phyloP scores from a whole-genome alignment of 2,113 vertebrate genomes.

The Tychaedon coryphoeus region DNA sequence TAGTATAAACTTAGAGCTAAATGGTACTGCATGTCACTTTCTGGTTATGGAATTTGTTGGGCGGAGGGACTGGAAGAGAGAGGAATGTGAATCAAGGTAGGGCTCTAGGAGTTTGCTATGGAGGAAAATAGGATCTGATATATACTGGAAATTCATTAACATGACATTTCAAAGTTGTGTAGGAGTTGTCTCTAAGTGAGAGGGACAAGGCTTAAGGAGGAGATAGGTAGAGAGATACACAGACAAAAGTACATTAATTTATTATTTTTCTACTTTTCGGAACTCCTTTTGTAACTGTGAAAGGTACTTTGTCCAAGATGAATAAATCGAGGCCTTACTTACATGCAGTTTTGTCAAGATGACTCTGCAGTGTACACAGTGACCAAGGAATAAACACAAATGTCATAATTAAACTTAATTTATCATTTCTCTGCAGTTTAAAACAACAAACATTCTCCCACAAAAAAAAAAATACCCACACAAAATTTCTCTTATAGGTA shows the following conservation, averaged over 20 bases:
- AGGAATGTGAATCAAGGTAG: not conserved
- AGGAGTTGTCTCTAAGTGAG: not conserved
- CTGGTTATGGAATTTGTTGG: not conserved
- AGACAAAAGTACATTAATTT: not conserved
- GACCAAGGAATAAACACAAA: not conserved
- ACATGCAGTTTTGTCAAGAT: not conserved
- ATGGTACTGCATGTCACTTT: not conserved
- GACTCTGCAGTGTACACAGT: not conserved
- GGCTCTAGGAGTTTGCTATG: not conserved
- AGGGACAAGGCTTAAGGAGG: not conserved
- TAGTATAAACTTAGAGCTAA: not conserved
- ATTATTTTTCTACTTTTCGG: not conserved
- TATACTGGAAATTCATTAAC: not conserved
- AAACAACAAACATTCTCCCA: not conserved
- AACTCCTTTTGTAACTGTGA: not conserved
- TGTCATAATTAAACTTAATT: not conserved
- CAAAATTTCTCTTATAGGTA: not conserved
- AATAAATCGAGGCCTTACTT: not conserved
- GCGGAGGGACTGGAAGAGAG: not conserved
- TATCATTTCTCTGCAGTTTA: not conserved
- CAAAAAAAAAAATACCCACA: not conserved
- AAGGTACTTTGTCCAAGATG: not conserved
- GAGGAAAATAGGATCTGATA: not conserved
- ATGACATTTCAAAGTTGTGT: not conserved
- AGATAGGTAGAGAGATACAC: not conserved